A percentile compares a stretch with the other conserved stretches of the same genome.
These are phyloP conservation scores for Rhombomys opimus DNA, from an alignment of 2,113 vertebrate genomes.

Conservation along the genomic window DNA sequence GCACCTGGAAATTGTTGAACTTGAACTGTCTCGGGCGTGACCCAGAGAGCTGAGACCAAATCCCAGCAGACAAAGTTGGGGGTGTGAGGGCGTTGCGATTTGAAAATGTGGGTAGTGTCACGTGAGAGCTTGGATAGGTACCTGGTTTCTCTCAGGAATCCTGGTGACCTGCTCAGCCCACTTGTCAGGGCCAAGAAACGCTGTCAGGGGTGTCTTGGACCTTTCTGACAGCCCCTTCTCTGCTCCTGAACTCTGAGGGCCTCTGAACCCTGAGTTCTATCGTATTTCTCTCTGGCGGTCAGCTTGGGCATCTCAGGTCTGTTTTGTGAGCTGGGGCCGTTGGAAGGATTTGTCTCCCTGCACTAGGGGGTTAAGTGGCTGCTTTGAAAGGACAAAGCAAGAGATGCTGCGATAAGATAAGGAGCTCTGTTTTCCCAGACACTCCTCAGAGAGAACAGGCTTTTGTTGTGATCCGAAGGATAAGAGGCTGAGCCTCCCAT, in stretches of 20 bases:
- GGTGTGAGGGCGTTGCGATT: not conserved
- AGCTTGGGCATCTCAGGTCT: not conserved
- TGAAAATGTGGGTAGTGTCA: not conserved
- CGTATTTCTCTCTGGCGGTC: not conserved
- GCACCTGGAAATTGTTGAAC: not conserved
- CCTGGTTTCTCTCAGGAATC: not conserved
- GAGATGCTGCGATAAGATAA: conserved; percentile 74
- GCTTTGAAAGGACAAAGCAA: conserved; percentile 70
- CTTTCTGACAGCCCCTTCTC: not conserved
- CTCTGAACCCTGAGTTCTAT: not conserved
- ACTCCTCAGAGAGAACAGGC: conserved; percentile 61
- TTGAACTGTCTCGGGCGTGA: not conserved
- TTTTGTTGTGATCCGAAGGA: conserved; percentile 71
- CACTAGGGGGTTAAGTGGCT: conserved; percentile 64
- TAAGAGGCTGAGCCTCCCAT: conserved; percentile 46
- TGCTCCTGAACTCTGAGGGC: not conserved
- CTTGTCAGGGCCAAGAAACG: not conserved
- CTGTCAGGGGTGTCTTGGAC: not conserved
- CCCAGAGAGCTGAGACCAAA: not conserved
- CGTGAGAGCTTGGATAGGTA: not conserved
- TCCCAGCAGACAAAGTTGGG: not conserved
- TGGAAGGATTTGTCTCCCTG: conserved; percentile 48
- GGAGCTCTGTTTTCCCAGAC: conserved; percentile 57
- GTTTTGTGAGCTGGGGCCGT: not conserved
- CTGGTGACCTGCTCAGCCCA: accelerated